Evolutionary conservation across 2,797 vertebrate species (phyloP).

Genomic region (Rhincodon typus): DNA sequence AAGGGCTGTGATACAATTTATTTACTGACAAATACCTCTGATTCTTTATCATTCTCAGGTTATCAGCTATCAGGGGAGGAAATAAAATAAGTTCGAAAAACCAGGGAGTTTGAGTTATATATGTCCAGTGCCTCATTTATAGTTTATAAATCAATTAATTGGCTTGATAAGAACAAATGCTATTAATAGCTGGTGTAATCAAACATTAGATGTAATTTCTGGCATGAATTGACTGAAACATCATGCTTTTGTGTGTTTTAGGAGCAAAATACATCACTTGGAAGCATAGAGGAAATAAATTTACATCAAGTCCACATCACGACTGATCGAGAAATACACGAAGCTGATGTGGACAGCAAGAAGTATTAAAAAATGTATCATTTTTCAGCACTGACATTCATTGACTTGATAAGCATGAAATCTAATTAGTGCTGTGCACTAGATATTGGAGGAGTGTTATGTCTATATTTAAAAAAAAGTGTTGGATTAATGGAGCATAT

Average conservation of each 20-base stretch:
- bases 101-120: neutral
- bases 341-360: neutral
- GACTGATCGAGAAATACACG: too few relatives aligned
- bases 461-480: neutral
- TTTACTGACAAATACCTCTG: neutral
- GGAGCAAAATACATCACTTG: neutral
- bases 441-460: slow-evolving; percentile 4
- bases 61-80: too few relatives aligned
- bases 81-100: too few relatives aligned
- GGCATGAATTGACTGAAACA: neutral
- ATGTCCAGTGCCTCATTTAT: neutral
- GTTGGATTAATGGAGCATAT: neutral
- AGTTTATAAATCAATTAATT: neutral
- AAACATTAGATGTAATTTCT: neutral
- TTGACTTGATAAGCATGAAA: slow-evolving; percentile 12
- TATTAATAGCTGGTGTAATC: neutral
- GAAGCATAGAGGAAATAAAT: neutral
- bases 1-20: neutral
- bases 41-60: neutral
- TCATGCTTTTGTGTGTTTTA: neutral
- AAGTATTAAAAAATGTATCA: neutral
- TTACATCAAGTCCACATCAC: neutral
- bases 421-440: slow-evolving; percentile 3
- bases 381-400: slow-evolving; percentile 1
- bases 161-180: too few relatives aligned